Evolutionary conservation across 2,797 vertebrate genomes (phyloP), one percentile per base, ranked within the genome.

Genomic region (Hipposideros larvatus): DNA sequence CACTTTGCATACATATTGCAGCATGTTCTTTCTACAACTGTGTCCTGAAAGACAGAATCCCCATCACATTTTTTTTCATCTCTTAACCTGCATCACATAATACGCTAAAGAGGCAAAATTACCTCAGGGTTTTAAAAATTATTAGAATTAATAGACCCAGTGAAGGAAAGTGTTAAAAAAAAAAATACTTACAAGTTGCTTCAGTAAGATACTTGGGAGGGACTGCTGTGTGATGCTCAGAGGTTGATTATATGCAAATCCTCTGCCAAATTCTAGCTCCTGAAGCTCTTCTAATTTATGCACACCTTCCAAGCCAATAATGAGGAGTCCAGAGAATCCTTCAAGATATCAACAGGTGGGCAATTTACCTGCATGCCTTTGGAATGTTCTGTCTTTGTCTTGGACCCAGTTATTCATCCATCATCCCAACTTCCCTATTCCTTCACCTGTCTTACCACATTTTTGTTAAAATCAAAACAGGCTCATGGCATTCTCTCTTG

Each of bases 221-320:
- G 98, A 98, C 16, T 46, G 96, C 98, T 99, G 99, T 73, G 98
- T 98, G 94, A 99, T 98, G 87, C 97, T 99, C 87, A 99, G 98
- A 63, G 98, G 99, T 46, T 99, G 96, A 0, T 96, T 98, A 97
- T 99, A 99, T 3, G 96, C 97, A 70, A 99, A 99, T 0, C 99
- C 99, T 97, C 99, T 98, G n/a, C 99, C 99, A 83, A 99, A 99
- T 96, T 99, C 99, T 78, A 99, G 89, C 98, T 99, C 99, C 98
- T 98, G 99, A 78, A 99, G 98, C 77, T 99, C 98, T 65, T 96
- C 93, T 43, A 98, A 46, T 51, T 98, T 98, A 18, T 91, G 96
- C 2, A 87, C 98, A 41, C 98, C 98, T 78, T 99, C 99, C 98
- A 99, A 94, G 4, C 99, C 99, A 95, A 99, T 97, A 0, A 98